A percentile compares a stretch with the other conserved stretches of the same genome.
phyloP scores from a whole-genome alignment of 1,140 invertebrate genomes.

The Atta texana region DNA sequence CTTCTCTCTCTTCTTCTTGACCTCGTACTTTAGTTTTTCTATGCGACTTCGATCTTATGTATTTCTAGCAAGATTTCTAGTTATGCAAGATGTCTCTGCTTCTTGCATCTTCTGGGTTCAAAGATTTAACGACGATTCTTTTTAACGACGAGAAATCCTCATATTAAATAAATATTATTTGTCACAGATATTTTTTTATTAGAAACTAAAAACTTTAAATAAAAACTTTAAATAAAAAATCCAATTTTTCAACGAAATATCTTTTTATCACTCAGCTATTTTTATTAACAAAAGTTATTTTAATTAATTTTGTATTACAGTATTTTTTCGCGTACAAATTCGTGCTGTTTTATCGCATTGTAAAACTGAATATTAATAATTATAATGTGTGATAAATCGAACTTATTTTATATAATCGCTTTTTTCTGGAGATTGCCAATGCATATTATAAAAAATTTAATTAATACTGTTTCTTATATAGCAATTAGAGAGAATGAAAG shows the following conservation, averaged over 20 bases:
- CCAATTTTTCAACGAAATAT: neutral
- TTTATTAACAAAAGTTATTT: neutral
- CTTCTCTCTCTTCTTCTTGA: neutral
- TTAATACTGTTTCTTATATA: neutral
- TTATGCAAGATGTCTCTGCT: neutral
- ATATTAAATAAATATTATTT: neutral
- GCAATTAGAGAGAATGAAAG: neutral
- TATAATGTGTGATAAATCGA: neutral
- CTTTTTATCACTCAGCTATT: neutral
- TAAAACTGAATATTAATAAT: neutral
- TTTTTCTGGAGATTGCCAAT: neutral
- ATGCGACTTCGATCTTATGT: constrained; percentile 5
- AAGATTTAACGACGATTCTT: neutral
- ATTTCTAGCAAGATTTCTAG: neutral
- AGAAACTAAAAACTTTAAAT: neutral
- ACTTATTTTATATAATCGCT: neutral
- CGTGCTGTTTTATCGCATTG: neutral
- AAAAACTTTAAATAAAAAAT: neutral
- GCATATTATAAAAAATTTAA: neutral
- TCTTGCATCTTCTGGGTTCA: neutral
- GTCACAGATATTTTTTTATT: neutral
- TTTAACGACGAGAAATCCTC: neutral
- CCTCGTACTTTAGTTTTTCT: neutral
- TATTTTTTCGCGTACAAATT: neutral
- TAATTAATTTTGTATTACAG: neutral